phyloP scores from a whole-genome alignment of 2,888 invertebrate genomes.

The Atherix ibis region DNA sequence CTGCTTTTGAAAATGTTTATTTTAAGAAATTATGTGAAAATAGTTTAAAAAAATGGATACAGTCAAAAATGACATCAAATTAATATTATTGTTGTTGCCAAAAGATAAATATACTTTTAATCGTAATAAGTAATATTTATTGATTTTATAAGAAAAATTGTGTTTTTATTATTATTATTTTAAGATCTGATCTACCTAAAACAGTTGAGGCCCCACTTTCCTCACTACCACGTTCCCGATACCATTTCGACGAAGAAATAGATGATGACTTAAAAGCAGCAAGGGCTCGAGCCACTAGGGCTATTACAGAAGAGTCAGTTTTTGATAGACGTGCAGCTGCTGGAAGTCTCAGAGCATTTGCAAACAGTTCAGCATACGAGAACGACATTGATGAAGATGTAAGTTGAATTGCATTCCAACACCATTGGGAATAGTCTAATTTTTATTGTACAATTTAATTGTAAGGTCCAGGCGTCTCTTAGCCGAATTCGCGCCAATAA shows the following conservation, averaged over 20 bases:
- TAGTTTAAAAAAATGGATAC: no score
- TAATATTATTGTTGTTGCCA: no score
- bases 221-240: no score
- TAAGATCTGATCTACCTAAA: no score
- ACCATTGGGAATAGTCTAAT: conserved; percentile 1
- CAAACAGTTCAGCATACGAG: conserved; percentile 34
- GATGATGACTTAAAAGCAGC: conserved; percentile 36
- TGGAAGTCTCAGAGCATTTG: conserved; percentile 31
- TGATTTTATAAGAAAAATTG: no score
- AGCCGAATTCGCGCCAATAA: conserved; percentile 44
- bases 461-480: conserved; percentile 42
- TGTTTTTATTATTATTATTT: no score
- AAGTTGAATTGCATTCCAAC: conserved; percentile 20
- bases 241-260: conserved; percentile 8
- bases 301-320: conserved; percentile 38
- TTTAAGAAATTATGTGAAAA: no score
- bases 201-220: no score
- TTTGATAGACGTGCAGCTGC: conserved; percentile 47
- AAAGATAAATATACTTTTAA: no score
- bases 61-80: no score
- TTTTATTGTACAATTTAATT: not conserved
- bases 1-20: no score
- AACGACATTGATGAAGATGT: conserved; percentile 36
- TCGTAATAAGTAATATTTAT: no score
- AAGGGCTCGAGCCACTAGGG: conserved; percentile 35